Evolutionary conservation across 1,140 invertebrate genomes (phyloP), one percentile per base, ranked within the genome.

Genomic region (Philaenus spumarius): DNA sequence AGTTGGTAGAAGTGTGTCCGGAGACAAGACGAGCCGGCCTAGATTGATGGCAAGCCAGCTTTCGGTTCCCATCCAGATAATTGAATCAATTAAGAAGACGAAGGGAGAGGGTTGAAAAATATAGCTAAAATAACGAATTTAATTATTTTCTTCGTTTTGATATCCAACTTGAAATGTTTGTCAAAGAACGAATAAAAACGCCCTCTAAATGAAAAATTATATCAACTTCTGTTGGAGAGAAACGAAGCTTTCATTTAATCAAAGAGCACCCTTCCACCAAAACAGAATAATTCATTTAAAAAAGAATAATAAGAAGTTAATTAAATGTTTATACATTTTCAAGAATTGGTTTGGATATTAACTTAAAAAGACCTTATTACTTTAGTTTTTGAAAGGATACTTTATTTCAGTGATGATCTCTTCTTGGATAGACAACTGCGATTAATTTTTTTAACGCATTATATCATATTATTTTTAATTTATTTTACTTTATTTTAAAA

Each of bases 221-320:
- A 51, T 51, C 24, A 34, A 26, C 26, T 30, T 30, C 26, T 24
- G 17, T 30, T 19, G 34, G 48, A 51, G 48, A 34, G 30, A 51
- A 26, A 51, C 34, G 24, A 30, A 51, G 24, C 34, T 51, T 51
- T 51, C 48, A 51, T 51, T 51, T 30, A 22, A 19, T 47, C 26
- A 24, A 26, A 47, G 22, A 26, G 2, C 11, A 14, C 43, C 43
- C 43, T 19, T 2, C 43, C 9, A 23, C 45, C 20, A 51, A 23
- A 11, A 11, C 3, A 7, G 45, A 26, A 17, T 51, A n/a, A 51
- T 48, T 48, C 19, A 48, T 48, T 48, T 19, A 9, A 48, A 24
- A 51, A 51, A 51, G 48, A 51, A 51, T 51, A 51, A 51, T 51
- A 51, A 51, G 24, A 51, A 51, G 22, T 51, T 51, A 51, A 51